These are phyloP conservation scores for Adelosebastes latens DNA, from an alignment of 2,797 vertebrate genomes.

Conservation along the genomic window DNA sequence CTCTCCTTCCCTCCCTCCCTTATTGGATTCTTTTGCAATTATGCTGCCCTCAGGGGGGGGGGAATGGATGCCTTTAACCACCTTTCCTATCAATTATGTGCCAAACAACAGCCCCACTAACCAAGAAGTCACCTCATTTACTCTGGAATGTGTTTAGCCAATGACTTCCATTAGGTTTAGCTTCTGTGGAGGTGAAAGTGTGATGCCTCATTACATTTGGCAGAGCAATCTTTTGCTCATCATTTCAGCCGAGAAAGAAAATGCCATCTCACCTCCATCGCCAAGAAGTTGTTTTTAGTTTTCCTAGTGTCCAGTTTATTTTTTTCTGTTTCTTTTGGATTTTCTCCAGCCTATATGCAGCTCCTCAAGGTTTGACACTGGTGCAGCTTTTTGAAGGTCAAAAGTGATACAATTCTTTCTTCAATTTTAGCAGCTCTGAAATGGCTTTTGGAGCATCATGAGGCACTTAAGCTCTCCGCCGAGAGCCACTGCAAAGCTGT, in stretches of 20 bases:
- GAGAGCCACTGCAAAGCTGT: slow-evolving; percentile 20
- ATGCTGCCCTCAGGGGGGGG: slow-evolving; percentile 52
- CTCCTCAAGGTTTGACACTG: background rate
- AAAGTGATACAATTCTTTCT: slow-evolving; percentile 27
- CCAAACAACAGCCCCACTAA: slow-evolving; percentile 75
- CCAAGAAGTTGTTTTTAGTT: slow-evolving; percentile 29
- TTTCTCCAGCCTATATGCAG: background rate
- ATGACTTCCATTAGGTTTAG: slow-evolving; percentile 78
- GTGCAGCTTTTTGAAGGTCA: slow-evolving; percentile 37
- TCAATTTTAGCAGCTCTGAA: slow-evolving; percentile 6
- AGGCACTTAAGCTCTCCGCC: slow-evolving; percentile 2
- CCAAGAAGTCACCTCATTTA: slow-evolving; percentile 81
- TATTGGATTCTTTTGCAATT: slow-evolving; percentile 78
- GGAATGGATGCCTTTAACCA: slow-evolving; percentile 74
- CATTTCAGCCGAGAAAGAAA: slow-evolving; percentile 65
- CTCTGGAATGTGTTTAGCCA: slow-evolving; percentile 72
- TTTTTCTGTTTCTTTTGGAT: slow-evolving; percentile 9
- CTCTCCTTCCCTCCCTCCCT: slow-evolving; percentile 44
- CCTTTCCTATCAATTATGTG: slow-evolving; percentile 80
- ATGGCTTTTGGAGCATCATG: background rate
- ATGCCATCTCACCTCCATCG: slow-evolving; percentile 43
- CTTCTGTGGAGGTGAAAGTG: slow-evolving; percentile 71
- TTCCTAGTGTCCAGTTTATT: slow-evolving; percentile 9
- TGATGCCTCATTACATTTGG: slow-evolving; percentile 80
- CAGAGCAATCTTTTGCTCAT: slow-evolving; percentile 73